phyloP scores from a whole-genome alignment of 1,140 invertebrate species.

The Cotesia glomerata region DNA sequence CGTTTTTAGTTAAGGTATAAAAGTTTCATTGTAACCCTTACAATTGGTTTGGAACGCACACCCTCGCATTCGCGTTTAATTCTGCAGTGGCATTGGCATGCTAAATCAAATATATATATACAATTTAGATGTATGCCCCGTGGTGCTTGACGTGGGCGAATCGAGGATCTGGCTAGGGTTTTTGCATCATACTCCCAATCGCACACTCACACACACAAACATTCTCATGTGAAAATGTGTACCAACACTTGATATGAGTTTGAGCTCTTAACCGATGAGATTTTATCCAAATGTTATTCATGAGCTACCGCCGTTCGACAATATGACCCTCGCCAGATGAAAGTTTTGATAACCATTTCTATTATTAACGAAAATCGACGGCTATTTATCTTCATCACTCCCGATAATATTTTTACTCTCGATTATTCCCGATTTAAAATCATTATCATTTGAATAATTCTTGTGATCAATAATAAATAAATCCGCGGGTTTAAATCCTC shows the following conservation, averaged over 20 bases:
- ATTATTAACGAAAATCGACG: constrained; percentile 42
- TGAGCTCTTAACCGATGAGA: constrained; percentile 45
- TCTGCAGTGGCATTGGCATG: background rate
- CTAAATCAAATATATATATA: background rate
- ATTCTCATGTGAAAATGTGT: background rate
- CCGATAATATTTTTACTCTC: background rate
- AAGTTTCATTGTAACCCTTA: background rate
- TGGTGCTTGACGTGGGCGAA: constrained; percentile 25
- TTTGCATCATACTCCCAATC: constrained; percentile 7
- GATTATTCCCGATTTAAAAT: constrained; percentile 1
- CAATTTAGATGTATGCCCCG: constrained; percentile 28
- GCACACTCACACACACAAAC: too few relatives aligned
- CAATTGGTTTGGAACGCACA: background rate
- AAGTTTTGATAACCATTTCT: constrained; percentile 38
- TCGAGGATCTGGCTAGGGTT: constrained; percentile 17
- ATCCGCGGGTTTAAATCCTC: too few relatives aligned
- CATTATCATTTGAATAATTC: background rate
- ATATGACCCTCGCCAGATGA: constrained; percentile 27
- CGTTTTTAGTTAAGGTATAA: background rate
- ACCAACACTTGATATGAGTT: too few relatives aligned
- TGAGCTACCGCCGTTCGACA: constrained; percentile 34
- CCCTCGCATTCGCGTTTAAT: constrained; percentile 31
- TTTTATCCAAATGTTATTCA: constrained; percentile 58
- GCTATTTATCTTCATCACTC: constrained; percentile 22
- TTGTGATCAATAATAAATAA: background rate